Evolutionary conservation across 1,140 invertebrate species (phyloP), one percentile per base, ranked within the genome.

Genomic region (Bombus difficillimus): DNA sequence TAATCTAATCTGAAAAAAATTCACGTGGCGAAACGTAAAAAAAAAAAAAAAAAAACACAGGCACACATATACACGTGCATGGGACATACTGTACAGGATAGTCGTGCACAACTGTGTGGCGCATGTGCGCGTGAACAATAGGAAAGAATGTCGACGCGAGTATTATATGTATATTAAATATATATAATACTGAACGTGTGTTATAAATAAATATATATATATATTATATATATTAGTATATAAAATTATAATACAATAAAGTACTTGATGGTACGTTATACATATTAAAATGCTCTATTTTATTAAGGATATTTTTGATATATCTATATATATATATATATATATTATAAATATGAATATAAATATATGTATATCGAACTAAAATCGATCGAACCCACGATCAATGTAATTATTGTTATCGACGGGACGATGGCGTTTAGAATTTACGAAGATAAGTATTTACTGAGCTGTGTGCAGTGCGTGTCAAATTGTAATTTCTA

Each of bases 251-350:
- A 92, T 90, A 91, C 87, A 91, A 86, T 79, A 92, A 88, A 81
- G 92, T 93, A 94, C 92, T 92, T 88, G 90, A 90, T 76, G 86
- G 92, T 94, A 94, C 91, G 90, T 92, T 95, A 93, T 93, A 92
- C 92, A 94, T 93, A 94, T 92, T 92, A 85, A 94, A 92, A 93
- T 93, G 87, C 87, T 95, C 92, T 95, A 95, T 95, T 95, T 95
- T 95, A 95, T 81, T 94, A 94, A 94, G 94, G 91, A 95, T 95
- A 95, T 95, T 95, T 95, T 95, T 95, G 94, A 95, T 95, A 95
- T 95, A 94, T 92, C 92, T 95, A 93, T 94, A 94, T 93, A 93
- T 93, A 92, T 94, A 94, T 93, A 93, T 93, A 92, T 91, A 93
- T 94, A 92, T 87, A 88, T 77, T 83, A 83, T 81, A 83, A 77